These are phyloP conservation scores for Dynastes grantii DNA, from an alignment of 2,888 invertebrate species.

Conservation along the genomic window DNA sequence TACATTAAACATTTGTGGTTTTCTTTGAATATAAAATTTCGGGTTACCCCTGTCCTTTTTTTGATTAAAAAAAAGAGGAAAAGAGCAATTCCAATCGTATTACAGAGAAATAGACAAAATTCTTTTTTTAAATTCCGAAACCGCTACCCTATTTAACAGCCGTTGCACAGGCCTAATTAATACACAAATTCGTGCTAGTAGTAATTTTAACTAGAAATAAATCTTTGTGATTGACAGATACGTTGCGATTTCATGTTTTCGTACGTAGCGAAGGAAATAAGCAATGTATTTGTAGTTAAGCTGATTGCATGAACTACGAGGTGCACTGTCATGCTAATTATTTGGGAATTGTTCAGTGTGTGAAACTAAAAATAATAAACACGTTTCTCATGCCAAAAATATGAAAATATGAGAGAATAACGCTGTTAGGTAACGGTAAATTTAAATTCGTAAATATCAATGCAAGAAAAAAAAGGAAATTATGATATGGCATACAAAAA, in stretches of 20 bases:
- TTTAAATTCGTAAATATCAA: not conserved
- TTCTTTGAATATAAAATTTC: too few relatives aligned
- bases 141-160: not conserved
- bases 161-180: not conserved
- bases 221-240: constrained; percentile 33
- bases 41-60: too few relatives aligned
- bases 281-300: constrained; percentile 19
- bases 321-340: constrained; percentile 31
- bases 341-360: not conserved
- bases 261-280: not conserved
- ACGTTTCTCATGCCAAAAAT: constrained; percentile 36
- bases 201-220: constrained; percentile 20
- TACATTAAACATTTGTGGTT: too few relatives aligned
- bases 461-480: too few relatives aligned
- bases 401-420: constrained; percentile 27
- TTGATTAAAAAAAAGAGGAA: too few relatives aligned
- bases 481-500: too few relatives aligned
- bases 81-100: too few relatives aligned
- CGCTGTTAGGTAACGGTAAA: not conserved
- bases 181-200: constrained; percentile 2
- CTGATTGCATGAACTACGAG: constrained; percentile 12
- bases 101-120: too few relatives aligned
- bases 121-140: not conserved
- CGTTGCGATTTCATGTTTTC: constrained; percentile 4
- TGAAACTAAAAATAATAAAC: constrained; percentile 34